Base-by-base conservation (phyloP, 2,888 invertebrate species). In the Epistrophe grossulariae region DNA sequence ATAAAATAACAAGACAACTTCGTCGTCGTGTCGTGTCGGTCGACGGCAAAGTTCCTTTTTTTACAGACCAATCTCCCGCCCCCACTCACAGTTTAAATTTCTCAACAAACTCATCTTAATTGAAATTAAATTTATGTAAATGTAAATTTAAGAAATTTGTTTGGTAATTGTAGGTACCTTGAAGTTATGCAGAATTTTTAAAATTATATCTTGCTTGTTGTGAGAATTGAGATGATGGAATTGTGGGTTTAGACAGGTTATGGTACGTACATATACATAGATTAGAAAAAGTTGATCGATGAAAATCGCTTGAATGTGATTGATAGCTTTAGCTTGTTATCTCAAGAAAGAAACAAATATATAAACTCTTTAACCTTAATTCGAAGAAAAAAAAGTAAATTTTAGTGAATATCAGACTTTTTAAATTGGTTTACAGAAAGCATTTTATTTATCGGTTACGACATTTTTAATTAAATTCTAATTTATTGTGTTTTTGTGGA, bases 81-180 rank as follows among this genome's bases (percentile, higher is more conserved):
- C 40, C 17, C 45, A 28, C 50, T 43, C 17, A 50, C 15, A 38
- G 48, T 48, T 43, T 40, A 40, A 40, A 40, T 19, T 43, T 72
- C 66, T 68, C 77, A 50, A 55, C 55, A 78, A 84, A 80, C 59
- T 62, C 60, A 70, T 73, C 60, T 73, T 81, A 85, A 85, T 81
- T 85, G 85, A 85, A 85, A 85, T 74, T 81, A 79, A 78, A 81
- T 81, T 81, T 85, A 85, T 85, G 81, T 62, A 85, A 81, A 84
- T 80, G 55, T 52, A 38, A 81, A 74, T 81, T 84, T 64, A 64
- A 35, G 45, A 70, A 78, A 78, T 81, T 78, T 64, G 19, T 70
- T 72, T 68, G 45, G 77, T 72, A 80, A 80, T 84, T 81, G 43
- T 80, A n/a, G n/a, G n/a, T n/a, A 55, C 28, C 10, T 50, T 77